Evolutionary conservation across 2,888 invertebrate genomes (phyloP).

Genomic region (Dryomyza anilis): DNA sequence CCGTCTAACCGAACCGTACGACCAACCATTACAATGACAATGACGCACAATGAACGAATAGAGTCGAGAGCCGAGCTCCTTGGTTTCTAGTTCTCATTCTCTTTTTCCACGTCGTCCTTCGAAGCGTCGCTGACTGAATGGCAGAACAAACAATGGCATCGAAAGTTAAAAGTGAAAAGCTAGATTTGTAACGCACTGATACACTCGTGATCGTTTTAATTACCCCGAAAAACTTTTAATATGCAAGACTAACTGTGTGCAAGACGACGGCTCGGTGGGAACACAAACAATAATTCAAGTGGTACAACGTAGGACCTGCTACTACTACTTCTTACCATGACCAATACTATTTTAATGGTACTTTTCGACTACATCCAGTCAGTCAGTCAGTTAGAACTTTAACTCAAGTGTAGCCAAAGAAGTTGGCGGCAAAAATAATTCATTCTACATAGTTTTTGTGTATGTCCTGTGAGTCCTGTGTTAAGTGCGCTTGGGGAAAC

Average conservation of each 20-base stretch:
- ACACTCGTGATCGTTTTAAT: conserved; percentile 55
- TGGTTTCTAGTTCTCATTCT: no score
- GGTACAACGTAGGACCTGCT: not conserved
- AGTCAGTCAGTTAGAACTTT: conserved; percentile 15
- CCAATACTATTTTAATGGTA: not conserved
- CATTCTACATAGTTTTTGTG: not conserved
- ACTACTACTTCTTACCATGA: not conserved
- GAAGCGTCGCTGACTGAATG: conserved; percentile 8
- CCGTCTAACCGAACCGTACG: no score
- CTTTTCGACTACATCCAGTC: no score
- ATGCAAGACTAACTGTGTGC: conserved; percentile 33
- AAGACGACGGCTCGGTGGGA: conserved; percentile 8
- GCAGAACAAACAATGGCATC: conserved; percentile 34
- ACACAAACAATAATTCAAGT: conserved; percentile 27
- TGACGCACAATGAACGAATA: no score
- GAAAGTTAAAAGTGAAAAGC: conserved; percentile 54
- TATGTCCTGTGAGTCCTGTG: not conserved
- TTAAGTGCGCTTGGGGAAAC: not conserved
- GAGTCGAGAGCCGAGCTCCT: no score
- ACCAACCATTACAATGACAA: no score
- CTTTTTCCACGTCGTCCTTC: not conserved
- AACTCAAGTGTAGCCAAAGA: conserved; percentile 17
- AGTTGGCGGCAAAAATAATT: conserved; percentile 4
- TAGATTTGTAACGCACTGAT: conserved; percentile 56
- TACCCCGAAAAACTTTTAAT: conserved; percentile 48